Evolutionary conservation across 2,888 invertebrate species (phyloP).

Genomic region (Chalcis sispes): DNA sequence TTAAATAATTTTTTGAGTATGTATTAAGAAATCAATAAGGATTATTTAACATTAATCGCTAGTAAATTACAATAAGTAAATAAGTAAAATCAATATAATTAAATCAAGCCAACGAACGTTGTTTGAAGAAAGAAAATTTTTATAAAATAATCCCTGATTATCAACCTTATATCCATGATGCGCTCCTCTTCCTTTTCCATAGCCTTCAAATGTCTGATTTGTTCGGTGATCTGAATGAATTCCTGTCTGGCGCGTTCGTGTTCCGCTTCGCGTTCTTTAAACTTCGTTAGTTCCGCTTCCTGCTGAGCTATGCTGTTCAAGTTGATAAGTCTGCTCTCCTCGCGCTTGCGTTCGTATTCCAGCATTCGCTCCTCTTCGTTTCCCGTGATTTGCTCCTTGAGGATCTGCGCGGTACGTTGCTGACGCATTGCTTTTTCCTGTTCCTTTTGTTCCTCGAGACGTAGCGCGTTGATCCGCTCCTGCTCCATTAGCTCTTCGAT

Average conservation of each 20-base stretch:
- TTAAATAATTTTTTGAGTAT: no score
- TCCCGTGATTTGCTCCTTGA: conserved; percentile 79
- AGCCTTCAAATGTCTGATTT: conserved; percentile 80
- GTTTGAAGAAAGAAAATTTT: no score
- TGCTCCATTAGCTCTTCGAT: conserved; percentile 85
- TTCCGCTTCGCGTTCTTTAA: conserved; percentile 69
- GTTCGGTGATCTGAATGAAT: conserved; percentile 78
- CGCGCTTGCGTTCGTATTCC: conserved; percentile 83
- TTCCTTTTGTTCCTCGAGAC: conserved; percentile 79
- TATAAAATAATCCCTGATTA: not conserved
- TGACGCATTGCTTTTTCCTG: conserved; percentile 75
- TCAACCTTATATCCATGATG: conserved; percentile 80
- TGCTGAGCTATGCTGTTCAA: conserved; percentile 81
- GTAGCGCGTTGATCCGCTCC: conserved; percentile 79
- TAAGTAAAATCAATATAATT: no score
- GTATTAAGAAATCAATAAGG: no score
- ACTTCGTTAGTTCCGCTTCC: conserved; percentile 80
- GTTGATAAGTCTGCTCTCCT: conserved; percentile 82
- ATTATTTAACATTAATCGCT: no score
- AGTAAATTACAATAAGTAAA: no score
- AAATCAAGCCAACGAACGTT: no score
- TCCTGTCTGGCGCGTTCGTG: conserved; percentile 65
- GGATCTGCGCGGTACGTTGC: conserved; percentile 78
- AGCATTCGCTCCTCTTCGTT: conserved; percentile 78
- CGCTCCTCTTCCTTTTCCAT: conserved; percentile 82